Evolutionary conservation across 2,797 vertebrate species (phyloP), one percentile per base, ranked within the genome.

Genomic region (Tympanoctomys barrerae): DNA sequence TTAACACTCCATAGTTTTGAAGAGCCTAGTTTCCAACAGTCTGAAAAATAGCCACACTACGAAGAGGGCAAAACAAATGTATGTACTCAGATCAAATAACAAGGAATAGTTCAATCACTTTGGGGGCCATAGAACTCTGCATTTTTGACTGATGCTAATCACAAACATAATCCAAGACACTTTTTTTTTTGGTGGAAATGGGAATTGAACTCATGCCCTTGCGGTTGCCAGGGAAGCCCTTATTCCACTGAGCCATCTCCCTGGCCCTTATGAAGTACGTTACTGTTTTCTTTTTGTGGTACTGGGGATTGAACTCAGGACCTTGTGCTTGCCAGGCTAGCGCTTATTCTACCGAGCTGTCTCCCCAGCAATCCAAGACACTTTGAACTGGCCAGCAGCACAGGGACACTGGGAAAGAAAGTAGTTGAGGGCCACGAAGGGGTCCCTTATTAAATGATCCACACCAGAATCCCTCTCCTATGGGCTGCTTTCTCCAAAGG

Each of bases 1-100:
- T 91, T 70, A 96, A 82, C 54, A 36, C 66, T 77, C 33, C 57
- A 39, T 87, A 70, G 82, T 80, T 94, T 96, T 71, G 83, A 95
- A 89, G 19, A 93, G 36, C 18, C 71, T 94, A 79, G 64, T 87
- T 94, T 92, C 70, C 85, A 94, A 61, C n/a, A 91, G 81, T 24
- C 71, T 31, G 36, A 92, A 96, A 94, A 92, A 89, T 87, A 90
- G 26, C 49, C 84, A 83, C 33, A n/a, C 42, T 86, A 68, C 54
- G 70, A 94, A 36, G 39, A 91, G 31, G 39, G n/a, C 83, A 64
- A 91, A 93, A 71, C 36, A 73, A 61, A 81, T 64, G 54, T 9
- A 89, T 57, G 42, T 33, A 42, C 49, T 46, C 82, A 57, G 42
- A 89, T 85, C 33, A 82, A 75, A 54, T 46, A 81, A 54, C 12